phyloP scores from a whole-genome alignment of 2,888 invertebrate genomes.

The Eupithecia subfuscata region DNA sequence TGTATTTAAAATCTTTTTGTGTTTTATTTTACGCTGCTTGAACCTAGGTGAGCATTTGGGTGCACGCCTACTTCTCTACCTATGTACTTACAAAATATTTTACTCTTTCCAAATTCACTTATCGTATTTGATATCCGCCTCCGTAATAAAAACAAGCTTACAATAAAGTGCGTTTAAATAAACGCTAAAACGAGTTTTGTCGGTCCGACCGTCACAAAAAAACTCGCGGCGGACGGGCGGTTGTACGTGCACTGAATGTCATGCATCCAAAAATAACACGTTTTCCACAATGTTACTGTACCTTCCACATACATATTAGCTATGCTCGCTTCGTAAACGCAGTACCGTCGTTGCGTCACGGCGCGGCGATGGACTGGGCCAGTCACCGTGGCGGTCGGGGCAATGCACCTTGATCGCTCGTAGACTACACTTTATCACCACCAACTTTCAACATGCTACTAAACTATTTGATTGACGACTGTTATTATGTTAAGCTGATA shows the following conservation, averaged over 20 bases:
- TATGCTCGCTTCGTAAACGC: conserved; percentile 74
- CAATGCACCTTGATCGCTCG: conserved; percentile 74
- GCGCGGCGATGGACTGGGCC: conserved; percentile 54
- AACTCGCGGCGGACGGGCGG: conserved; percentile 35
- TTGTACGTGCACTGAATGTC: conserved; percentile 53
- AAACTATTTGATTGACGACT: conserved; percentile 5
- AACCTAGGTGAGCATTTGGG: background rate
- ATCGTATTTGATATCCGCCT: background rate
- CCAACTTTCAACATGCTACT: conserved; percentile 7
- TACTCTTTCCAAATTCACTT: background rate
- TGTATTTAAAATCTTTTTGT: background rate
- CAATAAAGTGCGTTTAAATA: conserved; percentile 52
- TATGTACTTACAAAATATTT: background rate
- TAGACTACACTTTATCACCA: conserved; percentile 43
- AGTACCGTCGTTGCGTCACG: conserved; percentile 79
- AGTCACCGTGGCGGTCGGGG: conserved; percentile 60
- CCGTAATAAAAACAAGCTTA: conserved; percentile 35
- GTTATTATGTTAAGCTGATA: conserved; percentile 1
- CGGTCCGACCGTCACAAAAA: conserved; percentile 62
- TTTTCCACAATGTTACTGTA: conserved; percentile 29
- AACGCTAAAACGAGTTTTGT: conserved; percentile 65
- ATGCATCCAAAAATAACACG: conserved; percentile 73
- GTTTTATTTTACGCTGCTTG: background rate
- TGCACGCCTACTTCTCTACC: background rate
- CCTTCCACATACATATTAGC: conserved; percentile 14